Percentiles rank a stretch among this genome's conserved stretches.
phyloP scores from a whole-genome alignment of 2,888 invertebrate species.

The Xestia c-nigrum region DNA sequence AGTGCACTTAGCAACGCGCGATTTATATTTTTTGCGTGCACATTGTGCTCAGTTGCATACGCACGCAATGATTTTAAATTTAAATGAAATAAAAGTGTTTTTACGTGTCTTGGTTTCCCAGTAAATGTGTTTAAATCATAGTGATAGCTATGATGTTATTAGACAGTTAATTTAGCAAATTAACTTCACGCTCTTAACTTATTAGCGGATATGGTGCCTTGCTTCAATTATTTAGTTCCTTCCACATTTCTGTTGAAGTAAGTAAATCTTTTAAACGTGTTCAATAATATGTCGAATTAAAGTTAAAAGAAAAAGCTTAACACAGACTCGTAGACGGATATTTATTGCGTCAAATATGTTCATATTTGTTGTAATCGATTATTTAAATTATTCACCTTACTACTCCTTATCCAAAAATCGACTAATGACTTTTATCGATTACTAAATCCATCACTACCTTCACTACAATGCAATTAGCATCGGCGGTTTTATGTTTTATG shows the following conservation, averaged over 20 bases:
- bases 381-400: background rate
- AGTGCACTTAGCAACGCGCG: constrained; percentile 29
- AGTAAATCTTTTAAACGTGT: background rate
- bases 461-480: constrained; percentile 18
- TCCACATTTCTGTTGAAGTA: background rate
- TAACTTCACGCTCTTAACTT: background rate
- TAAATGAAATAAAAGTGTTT: constrained; percentile 28
- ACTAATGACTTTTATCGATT: constrained; percentile 7
- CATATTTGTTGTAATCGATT: background rate
- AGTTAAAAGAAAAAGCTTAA: background rate
- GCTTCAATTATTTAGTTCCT: background rate
- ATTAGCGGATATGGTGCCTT: background rate
- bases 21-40: constrained; percentile 17
- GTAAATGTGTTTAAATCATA: background rate
- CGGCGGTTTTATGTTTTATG: constrained; percentile 10
- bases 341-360: background rate
- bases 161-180: constrained; percentile 2
- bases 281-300: background rate
- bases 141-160: background rate
- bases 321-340: background rate
- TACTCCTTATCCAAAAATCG: background rate
- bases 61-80: constrained; percentile 36
- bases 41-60: constrained; percentile 14
- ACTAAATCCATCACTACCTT: constrained; percentile 9
- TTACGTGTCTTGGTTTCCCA: background rate